phyloP scores from a whole-genome alignment of 1,140 invertebrate species.

The Palaemon carinicauda region DNA sequence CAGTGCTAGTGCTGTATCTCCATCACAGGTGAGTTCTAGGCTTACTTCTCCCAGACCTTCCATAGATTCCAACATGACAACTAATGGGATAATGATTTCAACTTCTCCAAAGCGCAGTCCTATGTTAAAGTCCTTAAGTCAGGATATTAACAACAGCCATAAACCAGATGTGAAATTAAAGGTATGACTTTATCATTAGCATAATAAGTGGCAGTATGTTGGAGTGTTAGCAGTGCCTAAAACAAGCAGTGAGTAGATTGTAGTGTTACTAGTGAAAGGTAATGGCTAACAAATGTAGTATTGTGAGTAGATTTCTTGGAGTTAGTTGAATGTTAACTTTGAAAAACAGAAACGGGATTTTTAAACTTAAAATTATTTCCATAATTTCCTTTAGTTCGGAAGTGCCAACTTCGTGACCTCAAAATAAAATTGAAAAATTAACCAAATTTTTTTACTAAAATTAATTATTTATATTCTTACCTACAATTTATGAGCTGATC shows the following conservation, averaged over 20 bases:
- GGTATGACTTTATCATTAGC: slow-evolving; percentile 9
- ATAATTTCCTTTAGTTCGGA: too few relatives aligned
- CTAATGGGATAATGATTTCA: background rate
- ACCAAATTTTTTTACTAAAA: too few relatives aligned
- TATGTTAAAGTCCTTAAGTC: slow-evolving; percentile 46
- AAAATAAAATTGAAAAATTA: too few relatives aligned
- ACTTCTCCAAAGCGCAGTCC: slow-evolving; percentile 34
- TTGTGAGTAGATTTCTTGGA: background rate
- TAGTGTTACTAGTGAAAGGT: background rate
- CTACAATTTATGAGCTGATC: too few relatives aligned
- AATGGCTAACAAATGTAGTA: background rate
- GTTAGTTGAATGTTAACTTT: too few relatives aligned
- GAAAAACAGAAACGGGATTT: too few relatives aligned
- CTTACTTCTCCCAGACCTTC: slow-evolving; percentile 2
- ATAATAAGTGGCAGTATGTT: slow-evolving; percentile 1
- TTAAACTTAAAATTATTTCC: too few relatives aligned
- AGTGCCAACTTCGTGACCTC: too few relatives aligned
- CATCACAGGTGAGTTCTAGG: slow-evolving; percentile 32
- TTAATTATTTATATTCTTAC: too few relatives aligned
- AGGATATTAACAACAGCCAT: slow-evolving; percentile 10
- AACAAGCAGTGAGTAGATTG: background rate
- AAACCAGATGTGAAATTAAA: background rate
- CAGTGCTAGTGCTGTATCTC: background rate
- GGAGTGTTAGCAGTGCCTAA: background rate
- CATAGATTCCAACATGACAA: background rate